These are phyloP conservation scores for Caenorhabditis sinica DNA, from an alignment of 2,888 invertebrate species.

Conservation along the genomic window DNA sequence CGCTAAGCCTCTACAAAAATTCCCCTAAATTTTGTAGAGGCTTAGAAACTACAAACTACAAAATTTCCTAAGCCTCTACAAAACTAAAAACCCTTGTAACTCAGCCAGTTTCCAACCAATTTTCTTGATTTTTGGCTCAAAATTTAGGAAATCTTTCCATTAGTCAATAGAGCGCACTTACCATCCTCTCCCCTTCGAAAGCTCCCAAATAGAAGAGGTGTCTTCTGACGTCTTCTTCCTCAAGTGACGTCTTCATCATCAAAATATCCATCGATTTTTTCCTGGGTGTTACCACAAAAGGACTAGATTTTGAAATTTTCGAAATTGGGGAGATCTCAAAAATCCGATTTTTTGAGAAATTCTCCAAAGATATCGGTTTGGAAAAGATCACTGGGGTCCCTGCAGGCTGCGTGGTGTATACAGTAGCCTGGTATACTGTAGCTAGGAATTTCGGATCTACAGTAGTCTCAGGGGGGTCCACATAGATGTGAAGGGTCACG, in stretches of 20 bases:
- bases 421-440: slow-evolving; percentile 22
- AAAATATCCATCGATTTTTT: slow-evolving; percentile 19
- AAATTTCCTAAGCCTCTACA: no score
- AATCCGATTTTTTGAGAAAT: not conserved
- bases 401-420: slow-evolving; percentile 32
- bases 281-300: slow-evolving; percentile 23
- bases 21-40: no score
- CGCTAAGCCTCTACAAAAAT: no score
- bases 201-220: slow-evolving; percentile 51
- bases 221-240: slow-evolving; percentile 5
- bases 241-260: slow-evolving; percentile 23
- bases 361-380: slow-evolving; percentile 19
- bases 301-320: slow-evolving; percentile 3
- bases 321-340: slow-evolving; percentile 43
- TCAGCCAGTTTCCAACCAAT: no score
- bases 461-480: slow-evolving; percentile 17
- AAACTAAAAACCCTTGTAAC: no score
- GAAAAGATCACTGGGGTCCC: slow-evolving; percentile 39
- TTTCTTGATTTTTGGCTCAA: no score
- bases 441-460: slow-evolving; percentile 10
- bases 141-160: not conserved
- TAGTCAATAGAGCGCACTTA: not conserved
- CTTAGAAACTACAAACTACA: no score
- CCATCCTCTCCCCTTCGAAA: slow-evolving; percentile 15
- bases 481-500: slow-evolving; percentile 55